Evolutionary conservation across 2,888 invertebrate genomes (phyloP), one percentile per base, ranked within the genome.

Genomic region (Timema podura): DNA sequence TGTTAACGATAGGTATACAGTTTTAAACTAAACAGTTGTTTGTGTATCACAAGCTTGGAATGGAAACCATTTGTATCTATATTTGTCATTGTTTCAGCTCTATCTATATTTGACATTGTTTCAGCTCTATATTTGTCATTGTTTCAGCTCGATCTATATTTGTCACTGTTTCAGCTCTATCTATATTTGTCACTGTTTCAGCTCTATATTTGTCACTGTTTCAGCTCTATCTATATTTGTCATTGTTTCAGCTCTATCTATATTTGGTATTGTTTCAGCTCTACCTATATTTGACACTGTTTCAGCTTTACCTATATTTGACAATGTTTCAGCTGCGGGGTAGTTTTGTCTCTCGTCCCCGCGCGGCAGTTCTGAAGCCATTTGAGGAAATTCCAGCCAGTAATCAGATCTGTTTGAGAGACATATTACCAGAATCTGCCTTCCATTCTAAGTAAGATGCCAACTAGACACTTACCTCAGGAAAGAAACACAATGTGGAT

Each of bases 391-490:
- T 72, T 47, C 68, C 70, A 49, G 30, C 68, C 13, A 57, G 54
- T 47, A 66, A 69, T 61, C 64, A 67, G 16, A 61, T 71, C 64
- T 61, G 71, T 48, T 69, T 71, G 69, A 66, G 64, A 54, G 64
- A 71, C 48, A 67, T 71, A 11, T 69, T 71, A 54, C 71, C 71
- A 7, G 67, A 69, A 44, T 69, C 71, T n/a, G 67, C 69, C 3
- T 59, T 67, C n/a, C 68, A 66, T 68, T 49, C 68, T n/a, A 68
- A 71, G 71, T 71, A 59, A 44, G 68, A 65, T 3, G 3, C 30
- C 30, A n/a, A n/a, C n/a, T n/a, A n/a, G n/a, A n/a, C n/a, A n/a
- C n/a, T n/a, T n/a, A n/a, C n/a, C n/a, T n/a, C n/a, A n/a, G n/a
- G n/a, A n/a, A n/a, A n/a, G n/a, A n/a, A n/a, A n/a, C n/a, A 30